Percentiles rank a stretch among this genome's conserved stretches.
phyloP scores from a whole-genome alignment of 2,797 vertebrate genomes.

The Enteromius paludinosus region DNA sequence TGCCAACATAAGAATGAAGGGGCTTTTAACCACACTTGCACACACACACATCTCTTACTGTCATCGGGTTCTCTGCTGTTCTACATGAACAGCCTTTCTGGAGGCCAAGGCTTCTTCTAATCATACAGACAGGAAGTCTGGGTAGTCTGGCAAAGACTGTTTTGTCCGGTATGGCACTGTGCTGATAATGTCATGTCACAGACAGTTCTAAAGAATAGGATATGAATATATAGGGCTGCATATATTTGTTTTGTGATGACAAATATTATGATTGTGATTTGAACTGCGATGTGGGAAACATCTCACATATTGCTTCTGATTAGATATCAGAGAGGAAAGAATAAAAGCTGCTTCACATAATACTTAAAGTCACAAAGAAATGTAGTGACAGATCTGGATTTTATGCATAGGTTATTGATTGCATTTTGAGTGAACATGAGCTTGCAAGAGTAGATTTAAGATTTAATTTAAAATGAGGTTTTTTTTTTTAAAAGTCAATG shows the following conservation, averaged over 20 bases:
- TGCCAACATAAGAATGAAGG: not conserved
- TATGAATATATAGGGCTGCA: not conserved
- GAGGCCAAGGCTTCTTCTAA: slow-evolving; percentile 17
- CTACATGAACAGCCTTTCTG: not conserved
- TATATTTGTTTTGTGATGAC: not conserved
- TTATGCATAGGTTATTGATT: not conserved
- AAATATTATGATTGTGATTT: not conserved
- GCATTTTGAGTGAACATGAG: not conserved
- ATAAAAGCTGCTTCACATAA: not conserved
- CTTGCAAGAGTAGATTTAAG: not conserved
- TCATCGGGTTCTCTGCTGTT: not conserved
- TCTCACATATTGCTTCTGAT: not conserved
- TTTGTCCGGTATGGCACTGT: not conserved
- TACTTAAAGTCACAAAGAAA: not conserved
- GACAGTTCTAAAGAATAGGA: not conserved
- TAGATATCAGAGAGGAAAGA: not conserved
- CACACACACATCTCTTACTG: not conserved
- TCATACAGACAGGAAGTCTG: slow-evolving; percentile 39
- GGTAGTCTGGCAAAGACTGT: not conserved
- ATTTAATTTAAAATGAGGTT: not conserved
- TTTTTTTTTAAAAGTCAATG: not conserved
- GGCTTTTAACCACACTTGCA: not conserved
- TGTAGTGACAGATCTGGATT: not conserved
- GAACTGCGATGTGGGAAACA: not conserved
- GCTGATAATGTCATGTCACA: slow-evolving; percentile 12